phyloP scores from a whole-genome alignment of 2,113 vertebrate genomes.

The Pithys albifrons region DNA sequence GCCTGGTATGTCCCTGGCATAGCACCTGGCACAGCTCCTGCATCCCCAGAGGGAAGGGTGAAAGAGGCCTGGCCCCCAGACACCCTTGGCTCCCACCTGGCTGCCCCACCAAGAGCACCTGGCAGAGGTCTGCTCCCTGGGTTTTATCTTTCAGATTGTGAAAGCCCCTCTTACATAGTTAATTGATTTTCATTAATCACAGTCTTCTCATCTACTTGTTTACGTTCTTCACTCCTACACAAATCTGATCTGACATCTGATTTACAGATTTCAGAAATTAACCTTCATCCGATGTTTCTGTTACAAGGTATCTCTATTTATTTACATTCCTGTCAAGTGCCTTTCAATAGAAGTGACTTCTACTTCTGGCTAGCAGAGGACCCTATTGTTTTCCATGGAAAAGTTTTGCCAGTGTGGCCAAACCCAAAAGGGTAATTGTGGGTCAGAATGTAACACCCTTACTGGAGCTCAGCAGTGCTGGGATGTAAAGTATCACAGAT shows the following conservation, averaged over 20 bases:
- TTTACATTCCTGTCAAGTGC: conserved; percentile 54
- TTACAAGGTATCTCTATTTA: conserved; percentile 52
- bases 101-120: background rate
- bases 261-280: conserved; percentile 61
- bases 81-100: background rate
- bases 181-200: conserved; percentile 62
- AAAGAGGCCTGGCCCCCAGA: background rate
- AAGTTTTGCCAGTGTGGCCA: background rate
- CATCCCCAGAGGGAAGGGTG: background rate
- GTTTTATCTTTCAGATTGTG: background rate
- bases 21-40: fast-evolving
- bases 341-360: conserved; percentile 31
- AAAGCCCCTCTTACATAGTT: background rate
- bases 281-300: conserved; percentile 57
- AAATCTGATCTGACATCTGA: conserved; percentile 40
- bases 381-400: conserved; percentile 29
- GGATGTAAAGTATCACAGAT: background rate
- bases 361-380: conserved; percentile 7
- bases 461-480: background rate
- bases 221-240: conserved; percentile 41
- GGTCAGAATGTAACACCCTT: background rate
- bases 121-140: background rate
- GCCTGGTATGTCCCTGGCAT: background rate
- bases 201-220: conserved; percentile 55
- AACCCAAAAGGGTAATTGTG: background rate